Conservation (phyloP, 2,113 vertebrate species). For the Telmatochromis sp. region DNA sequence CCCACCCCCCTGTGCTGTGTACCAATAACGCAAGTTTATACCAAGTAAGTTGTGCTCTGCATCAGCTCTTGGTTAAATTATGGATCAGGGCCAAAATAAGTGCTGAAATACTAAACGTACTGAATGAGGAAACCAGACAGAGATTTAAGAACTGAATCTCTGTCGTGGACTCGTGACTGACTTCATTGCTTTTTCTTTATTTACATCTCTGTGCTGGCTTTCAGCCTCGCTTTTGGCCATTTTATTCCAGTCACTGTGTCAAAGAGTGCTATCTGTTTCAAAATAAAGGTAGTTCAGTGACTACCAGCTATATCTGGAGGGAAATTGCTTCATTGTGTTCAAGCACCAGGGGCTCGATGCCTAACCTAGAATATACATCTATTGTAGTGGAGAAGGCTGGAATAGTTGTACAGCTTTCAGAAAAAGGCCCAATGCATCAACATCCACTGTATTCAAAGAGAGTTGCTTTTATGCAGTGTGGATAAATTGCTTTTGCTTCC, state of each 20-base stretch:
- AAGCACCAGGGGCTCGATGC: background rate
- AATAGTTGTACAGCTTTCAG: background rate
- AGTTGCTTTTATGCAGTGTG: slow-evolving; percentile 11
- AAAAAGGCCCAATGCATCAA: background rate
- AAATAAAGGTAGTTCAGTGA: background rate
- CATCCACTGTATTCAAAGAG: background rate
- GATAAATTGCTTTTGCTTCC: slow-evolving; percentile 37
- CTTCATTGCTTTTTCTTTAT: background rate
- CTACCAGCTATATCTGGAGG: background rate
- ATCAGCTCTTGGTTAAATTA: slow-evolving; percentile 29
- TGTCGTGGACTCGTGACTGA: background rate
- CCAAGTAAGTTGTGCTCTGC: background rate
- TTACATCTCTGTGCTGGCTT: background rate
- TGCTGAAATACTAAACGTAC: background rate
- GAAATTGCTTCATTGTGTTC: background rate
- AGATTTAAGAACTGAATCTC: background rate
- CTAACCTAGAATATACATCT: background rate
- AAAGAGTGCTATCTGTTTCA: background rate
- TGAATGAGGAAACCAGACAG: background rate
- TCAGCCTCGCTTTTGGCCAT: background rate
- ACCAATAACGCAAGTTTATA: slow-evolving; percentile 7
- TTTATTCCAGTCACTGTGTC: background rate
- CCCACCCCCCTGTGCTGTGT: background rate
- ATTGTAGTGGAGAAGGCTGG: background rate
- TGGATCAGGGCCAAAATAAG: background rate